Evolutionary conservation across 2,888 invertebrate species (phyloP), one percentile per base, ranked within the genome.

Genomic region (Incurvaria masculella): DNA sequence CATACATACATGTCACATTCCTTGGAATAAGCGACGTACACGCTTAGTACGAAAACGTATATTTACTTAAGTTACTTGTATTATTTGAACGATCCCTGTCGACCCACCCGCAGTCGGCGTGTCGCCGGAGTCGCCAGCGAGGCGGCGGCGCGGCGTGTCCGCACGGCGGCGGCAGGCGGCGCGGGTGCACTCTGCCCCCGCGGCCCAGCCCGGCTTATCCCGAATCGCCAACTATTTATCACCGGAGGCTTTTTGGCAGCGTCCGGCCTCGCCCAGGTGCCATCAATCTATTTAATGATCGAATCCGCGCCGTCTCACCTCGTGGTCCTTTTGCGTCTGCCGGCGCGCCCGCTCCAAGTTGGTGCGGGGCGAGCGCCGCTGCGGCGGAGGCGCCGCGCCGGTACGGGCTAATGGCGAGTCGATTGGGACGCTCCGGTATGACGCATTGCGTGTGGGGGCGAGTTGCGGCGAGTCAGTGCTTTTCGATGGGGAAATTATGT

Each of bases 231-330:
- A 76, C 78, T 78, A 78, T 78, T 76, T 78, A 78, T 78, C 75
- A 78, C 73, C 66, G 68, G 63, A 69, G 72, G 33, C 33, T 33
- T 33, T 33, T 33, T 33, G 33, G 33, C 33, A 33, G 14, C 33
- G 33, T 45, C 38, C 48, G 42, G 21, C 45, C 33, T 21, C 72
- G 72, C 74, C 73, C 78, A 78, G 78, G 78, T 76, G 72, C 78
- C 68, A 78, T 78, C 78, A 73, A 78, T 78, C 78, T 78, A 71
- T 75, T 76, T 78, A 78, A 78, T 76, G 78, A 78, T 76, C 76
- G 75, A 78, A 76, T 78, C 78, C 76, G 78, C 78, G 71, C 72
- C 65, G 68, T 64, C 68, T 73, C 65, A 68, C 64, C 68, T 73
- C 74, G 73, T 65, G 64, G 62, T 65, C 72, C 73, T 78, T 76